Conservation (phyloP, 2,797 vertebrate species). For the Mus minutoides region DNA sequence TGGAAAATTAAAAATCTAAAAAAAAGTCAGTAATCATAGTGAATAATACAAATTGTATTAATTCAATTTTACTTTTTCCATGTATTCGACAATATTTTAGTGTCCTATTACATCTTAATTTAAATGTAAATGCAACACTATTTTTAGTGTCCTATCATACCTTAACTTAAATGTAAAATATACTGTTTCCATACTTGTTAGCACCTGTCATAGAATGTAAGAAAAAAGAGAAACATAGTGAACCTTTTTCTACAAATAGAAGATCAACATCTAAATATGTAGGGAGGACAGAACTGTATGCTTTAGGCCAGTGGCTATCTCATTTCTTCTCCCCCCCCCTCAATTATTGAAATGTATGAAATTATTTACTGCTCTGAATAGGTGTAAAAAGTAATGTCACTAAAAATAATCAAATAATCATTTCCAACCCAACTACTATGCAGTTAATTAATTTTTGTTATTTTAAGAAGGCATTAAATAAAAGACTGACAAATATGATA, state of each 20-base stretch:
- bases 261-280: background rate
- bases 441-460: background rate
- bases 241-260: background rate
- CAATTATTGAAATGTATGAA: background rate
- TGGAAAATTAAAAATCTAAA: background rate
- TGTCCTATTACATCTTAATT: background rate
- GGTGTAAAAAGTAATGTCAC: background rate
- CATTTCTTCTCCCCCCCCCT: background rate
- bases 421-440: background rate
- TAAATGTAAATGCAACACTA: constrained; percentile 1
- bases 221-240: background rate
- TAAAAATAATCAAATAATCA: background rate
- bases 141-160: background rate
- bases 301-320: background rate
- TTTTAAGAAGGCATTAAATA: background rate
- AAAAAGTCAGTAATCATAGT: background rate
- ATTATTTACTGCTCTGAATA: background rate
- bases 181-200: background rate
- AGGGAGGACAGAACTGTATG: background rate
- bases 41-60: background rate
- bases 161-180: background rate
- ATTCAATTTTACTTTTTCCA: background rate
- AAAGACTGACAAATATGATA: background rate
- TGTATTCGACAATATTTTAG: background rate
- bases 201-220: background rate